Conservation (phyloP, 37 sponge, comb jelly and placozoan species). For the Beroe ovata region DNA sequence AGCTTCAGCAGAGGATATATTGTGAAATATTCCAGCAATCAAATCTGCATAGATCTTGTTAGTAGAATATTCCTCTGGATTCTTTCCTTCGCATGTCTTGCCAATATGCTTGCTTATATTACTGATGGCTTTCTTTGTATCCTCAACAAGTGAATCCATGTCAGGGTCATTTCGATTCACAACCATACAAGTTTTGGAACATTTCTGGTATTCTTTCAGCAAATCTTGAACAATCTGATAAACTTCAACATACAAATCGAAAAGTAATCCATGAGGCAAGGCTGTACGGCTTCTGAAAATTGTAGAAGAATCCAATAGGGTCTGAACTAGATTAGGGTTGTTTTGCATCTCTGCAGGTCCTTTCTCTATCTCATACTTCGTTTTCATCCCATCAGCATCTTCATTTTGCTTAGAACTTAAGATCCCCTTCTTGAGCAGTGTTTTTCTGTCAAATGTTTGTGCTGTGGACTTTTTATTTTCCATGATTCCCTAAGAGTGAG, state of each 20-base stretch:
- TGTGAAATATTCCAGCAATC: background rate
- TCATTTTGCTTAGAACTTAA: background rate
- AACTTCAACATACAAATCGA: constrained; percentile 31
- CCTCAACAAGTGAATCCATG: background rate
- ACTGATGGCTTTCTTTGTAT: background rate
- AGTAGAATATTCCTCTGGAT: background rate
- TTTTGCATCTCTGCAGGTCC: background rate
- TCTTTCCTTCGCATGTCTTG: background rate
- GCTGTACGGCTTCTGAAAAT: constrained; percentile 28
- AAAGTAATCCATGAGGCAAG: background rate
- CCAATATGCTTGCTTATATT: constrained; percentile 12
- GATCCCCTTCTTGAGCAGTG: background rate
- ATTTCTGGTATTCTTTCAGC: constrained; percentile 6
- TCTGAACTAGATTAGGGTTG: constrained; percentile 14
- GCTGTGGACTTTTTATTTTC: too few species aligned
- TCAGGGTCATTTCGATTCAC: background rate
- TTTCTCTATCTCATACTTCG: constrained; percentile 44
- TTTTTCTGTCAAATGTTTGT: background rate
- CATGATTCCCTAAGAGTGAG: too few species aligned
- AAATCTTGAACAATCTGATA: constrained; percentile 11
- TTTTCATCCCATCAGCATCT: background rate
- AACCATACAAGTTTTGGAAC: background rate
- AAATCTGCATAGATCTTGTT: constrained; percentile 61
- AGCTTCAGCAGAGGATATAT: too few species aligned
- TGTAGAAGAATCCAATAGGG: background rate